Evolutionary conservation across 1,140 invertebrate species (phyloP).

Genomic region (Phocides pigmalion): DNA sequence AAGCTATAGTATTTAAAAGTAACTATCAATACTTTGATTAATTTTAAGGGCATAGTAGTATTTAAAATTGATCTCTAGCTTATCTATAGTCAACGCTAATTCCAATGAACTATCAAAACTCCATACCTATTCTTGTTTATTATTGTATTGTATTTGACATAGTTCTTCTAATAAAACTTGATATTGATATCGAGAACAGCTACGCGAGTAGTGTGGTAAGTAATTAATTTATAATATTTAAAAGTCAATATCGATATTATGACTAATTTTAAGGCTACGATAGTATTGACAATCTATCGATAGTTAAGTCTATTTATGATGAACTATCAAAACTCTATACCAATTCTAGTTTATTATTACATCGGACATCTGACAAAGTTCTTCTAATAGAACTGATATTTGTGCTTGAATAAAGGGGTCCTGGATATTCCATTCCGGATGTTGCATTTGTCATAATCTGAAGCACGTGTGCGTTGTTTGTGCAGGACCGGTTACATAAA

Average conservation of each 20-base stretch:
- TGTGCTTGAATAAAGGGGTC: conserved; percentile 67
- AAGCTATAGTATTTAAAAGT: no score
- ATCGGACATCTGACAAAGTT: conserved; percentile 68
- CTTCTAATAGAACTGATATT: conserved; percentile 66
- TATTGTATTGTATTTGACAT: conserved; percentile 65
- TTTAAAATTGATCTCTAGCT: no score
- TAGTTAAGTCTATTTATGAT: no score
- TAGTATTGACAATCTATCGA: no score
- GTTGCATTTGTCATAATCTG: conserved; percentile 73
- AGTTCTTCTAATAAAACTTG: conserved; percentile 63
- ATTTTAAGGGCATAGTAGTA: no score
- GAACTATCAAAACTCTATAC: not conserved
- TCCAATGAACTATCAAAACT: not conserved
- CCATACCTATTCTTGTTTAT: conserved; percentile 18
- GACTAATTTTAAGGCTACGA: no score
- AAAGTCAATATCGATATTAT: no score
- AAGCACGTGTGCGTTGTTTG: conserved; percentile 43
- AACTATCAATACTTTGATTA: no score
- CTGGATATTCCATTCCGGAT: conserved; percentile 68
- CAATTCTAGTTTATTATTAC: conserved; percentile 43
- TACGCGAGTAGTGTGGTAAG: no score
- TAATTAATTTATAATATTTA: no score
- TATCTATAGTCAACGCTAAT: no score
- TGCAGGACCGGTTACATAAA: conserved; percentile 24
- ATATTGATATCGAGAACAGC: no score